Evolutionary conservation across 2,888 invertebrate species (phyloP).

Genomic region (Glaucopsyche alexis): DNA sequence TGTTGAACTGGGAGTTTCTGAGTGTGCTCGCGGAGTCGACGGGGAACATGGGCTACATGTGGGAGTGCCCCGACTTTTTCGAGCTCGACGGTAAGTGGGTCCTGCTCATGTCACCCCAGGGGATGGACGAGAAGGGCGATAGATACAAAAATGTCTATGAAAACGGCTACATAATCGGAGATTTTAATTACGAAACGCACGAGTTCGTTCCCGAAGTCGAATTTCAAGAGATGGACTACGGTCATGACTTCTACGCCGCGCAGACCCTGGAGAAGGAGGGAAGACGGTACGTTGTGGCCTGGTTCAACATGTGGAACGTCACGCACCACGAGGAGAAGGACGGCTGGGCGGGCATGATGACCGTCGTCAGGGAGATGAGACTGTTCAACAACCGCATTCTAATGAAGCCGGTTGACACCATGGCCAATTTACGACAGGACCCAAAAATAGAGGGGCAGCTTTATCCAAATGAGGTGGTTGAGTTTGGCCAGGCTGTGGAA

Average conservation of each 20-base stretch:
- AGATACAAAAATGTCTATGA: constrained; percentile 64
- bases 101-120: constrained; percentile 70
- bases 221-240: constrained; percentile 70
- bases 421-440: constrained; percentile 51
- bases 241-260: constrained; percentile 74
- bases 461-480: constrained; percentile 41
- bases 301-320: constrained; percentile 73
- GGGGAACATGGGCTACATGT: constrained; percentile 67
- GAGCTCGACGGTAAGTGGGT: constrained; percentile 66
- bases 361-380: constrained; percentile 61
- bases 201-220: constrained; percentile 57
- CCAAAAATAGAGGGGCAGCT: constrained; percentile 47
- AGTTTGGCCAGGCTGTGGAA: constrained; percentile 60
- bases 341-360: constrained; percentile 72
- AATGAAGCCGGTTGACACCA: constrained; percentile 60
- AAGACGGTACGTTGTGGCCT: constrained; percentile 60
- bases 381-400: constrained; percentile 55
- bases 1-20: constrained; percentile 64
- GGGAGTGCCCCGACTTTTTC: constrained; percentile 78
- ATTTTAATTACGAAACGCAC: constrained; percentile 64
- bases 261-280: constrained; percentile 63
- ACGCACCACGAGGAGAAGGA: constrained; percentile 60
- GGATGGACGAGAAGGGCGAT: constrained; percentile 61
- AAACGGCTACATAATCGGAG: constrained; percentile 69
- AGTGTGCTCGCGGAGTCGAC: constrained; percentile 61